Conservation (phyloP, 2,888 invertebrate species). For the Dynastes maya region DNA sequence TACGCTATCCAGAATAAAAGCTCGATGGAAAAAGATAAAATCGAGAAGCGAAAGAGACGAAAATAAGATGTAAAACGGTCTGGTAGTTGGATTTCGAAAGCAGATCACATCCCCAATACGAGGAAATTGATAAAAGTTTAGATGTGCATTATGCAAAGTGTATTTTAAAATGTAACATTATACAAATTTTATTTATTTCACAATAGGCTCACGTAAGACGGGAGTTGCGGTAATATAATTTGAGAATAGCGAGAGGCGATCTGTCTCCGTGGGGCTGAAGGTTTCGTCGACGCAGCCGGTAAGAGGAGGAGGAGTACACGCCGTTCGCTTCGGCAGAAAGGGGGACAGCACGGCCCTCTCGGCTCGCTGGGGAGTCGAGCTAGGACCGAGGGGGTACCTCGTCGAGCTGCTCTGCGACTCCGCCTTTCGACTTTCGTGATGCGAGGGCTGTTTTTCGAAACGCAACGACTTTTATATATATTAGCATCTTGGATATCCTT, state of each 20-base stretch:
- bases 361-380: slow-evolving; percentile 20
- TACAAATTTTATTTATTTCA: slow-evolving; percentile 72
- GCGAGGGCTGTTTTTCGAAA: slow-evolving; percentile 53
- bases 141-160: slow-evolving; percentile 69
- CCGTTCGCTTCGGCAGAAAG: slow-evolving; percentile 40
- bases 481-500: slow-evolving; percentile 65
- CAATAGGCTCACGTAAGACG: slow-evolving; percentile 71
- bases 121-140: slow-evolving; percentile 51
- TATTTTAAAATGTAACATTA: slow-evolving; percentile 71
- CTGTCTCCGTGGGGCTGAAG: slow-evolving; percentile 64
- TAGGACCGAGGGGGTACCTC: slow-evolving; percentile 14
- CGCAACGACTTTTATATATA: slow-evolving; percentile 60
- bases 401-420: slow-evolving; percentile 41
- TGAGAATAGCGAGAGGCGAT: slow-evolving; percentile 70
- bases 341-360: slow-evolving; percentile 28
- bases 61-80: slow-evolving; percentile 34
- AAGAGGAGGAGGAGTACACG: background rate
- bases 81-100: slow-evolving; percentile 45
- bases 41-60: background rate
- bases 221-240: slow-evolving; percentile 70
- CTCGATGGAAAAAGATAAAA: background rate
- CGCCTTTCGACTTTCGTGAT: slow-evolving; percentile 49
- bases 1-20: too few species aligned
- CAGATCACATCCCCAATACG: slow-evolving; percentile 51
- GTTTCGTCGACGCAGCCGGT: slow-evolving; percentile 39